Percentiles rank a stretch among this genome's conserved stretches.
Evolutionary conservation across 1,140 invertebrate species (phyloP).

Genomic region (Dicyema japonicum): DNA sequence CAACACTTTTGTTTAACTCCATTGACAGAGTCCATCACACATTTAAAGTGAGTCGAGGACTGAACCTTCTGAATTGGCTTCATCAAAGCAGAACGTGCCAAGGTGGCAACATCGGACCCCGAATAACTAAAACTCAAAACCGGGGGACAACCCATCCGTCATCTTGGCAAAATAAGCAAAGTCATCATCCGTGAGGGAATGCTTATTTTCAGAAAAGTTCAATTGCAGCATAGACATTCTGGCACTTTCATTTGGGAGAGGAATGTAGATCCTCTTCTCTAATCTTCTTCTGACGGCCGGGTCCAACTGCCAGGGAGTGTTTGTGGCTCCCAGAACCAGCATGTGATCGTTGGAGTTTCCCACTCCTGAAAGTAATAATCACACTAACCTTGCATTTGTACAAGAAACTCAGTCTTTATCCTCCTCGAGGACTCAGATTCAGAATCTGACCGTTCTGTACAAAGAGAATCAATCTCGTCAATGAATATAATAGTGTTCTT

Average conservation of each 20-base stretch:
- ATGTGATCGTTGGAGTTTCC: constrained; percentile 12
- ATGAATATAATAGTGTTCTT: constrained; percentile 98
- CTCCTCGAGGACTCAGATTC: constrained; percentile 76
- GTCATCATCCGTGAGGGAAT: not conserved
- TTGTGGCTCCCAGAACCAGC: constrained; percentile 27
- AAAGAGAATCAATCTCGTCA: constrained; percentile 92
- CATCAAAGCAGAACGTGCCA: no score
- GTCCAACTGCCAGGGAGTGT: constrained; percentile 32
- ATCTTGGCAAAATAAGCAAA: no score
- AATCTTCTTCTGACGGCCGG: constrained; percentile 27
- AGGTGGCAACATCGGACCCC: no score
- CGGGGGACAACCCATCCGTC: no score
- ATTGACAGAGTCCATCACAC: not conserved
- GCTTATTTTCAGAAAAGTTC: not conserved
- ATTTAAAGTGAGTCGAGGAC: no score
- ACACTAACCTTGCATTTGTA: constrained; percentile 24
- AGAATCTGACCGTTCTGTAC: constrained; percentile 77
- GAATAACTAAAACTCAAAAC: no score
- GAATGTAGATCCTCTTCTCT: constrained; percentile 26
- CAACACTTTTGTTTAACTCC: no score
- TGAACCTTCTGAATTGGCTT: no score
- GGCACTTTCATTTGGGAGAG: constrained; percentile 19
- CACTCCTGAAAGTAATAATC: no score
- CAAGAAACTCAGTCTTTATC: constrained; percentile 26
- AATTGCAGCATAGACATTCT: not conserved